Conservation (phyloP, 1,140 invertebrate genomes). For the Drosophila kepulauana region DNA sequence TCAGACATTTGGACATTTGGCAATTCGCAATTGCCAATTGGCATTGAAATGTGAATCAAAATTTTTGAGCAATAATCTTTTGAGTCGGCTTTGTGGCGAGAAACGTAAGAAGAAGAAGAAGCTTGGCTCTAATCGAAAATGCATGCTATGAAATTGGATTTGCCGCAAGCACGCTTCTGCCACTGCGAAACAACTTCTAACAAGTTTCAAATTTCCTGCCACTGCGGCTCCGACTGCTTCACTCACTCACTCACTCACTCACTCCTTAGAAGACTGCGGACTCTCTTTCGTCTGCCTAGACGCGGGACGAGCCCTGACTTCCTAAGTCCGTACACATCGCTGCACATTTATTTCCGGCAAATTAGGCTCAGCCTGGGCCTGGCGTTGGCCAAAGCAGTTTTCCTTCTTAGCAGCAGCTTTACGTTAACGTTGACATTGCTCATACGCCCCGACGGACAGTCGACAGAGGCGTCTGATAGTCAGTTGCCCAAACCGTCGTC, state of each 20-base stretch:
- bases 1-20: not conserved
- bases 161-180: constrained; percentile 51
- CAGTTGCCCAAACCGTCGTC: constrained; percentile 60
- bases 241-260: too few species aligned
- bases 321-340: constrained; percentile 75
- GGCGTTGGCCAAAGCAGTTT: constrained; percentile 27
- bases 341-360: constrained; percentile 83
- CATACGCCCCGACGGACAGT: constrained; percentile 56
- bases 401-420: constrained; percentile 64
- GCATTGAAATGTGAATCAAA: constrained; percentile 34
- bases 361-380: constrained; percentile 65
- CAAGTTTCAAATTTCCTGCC: constrained; percentile 80
- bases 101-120: not conserved
- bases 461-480: constrained; percentile 13
- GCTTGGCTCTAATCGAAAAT: constrained; percentile 34
- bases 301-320: constrained; percentile 52
- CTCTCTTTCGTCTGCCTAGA: not conserved
- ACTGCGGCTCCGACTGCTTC: not conserved
- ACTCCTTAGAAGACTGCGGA: too few species aligned
- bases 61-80: constrained; percentile 29
- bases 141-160: constrained; percentile 68
- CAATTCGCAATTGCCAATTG: constrained; percentile 1
- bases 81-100: not conserved
- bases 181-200: constrained; percentile 51
- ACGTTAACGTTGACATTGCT: constrained; percentile 66